These are phyloP conservation scores for Morinoia aosen DNA, from an alignment of 2,888 invertebrate genomes.

Conservation along the genomic window DNA sequence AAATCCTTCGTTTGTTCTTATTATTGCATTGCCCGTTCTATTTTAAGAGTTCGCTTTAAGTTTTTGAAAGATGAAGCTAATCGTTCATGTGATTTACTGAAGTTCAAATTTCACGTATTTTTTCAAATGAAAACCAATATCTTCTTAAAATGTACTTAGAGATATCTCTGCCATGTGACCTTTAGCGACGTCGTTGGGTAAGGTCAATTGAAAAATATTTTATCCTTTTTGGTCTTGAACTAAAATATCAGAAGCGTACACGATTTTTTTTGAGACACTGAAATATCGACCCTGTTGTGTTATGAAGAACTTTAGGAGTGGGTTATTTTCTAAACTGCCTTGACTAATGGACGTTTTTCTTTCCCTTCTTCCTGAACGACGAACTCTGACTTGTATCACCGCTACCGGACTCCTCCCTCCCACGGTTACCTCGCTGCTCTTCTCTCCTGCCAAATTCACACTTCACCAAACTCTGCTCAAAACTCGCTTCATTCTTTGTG, in stretches of 20 bases:
- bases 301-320: not conserved
- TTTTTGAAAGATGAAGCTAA: conserved; percentile 40
- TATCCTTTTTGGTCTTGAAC: not conserved
- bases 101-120: not conserved
- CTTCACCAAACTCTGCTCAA: not conserved
- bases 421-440: too few species aligned
- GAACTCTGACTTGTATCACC: conserved; percentile 28
- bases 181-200: not conserved
- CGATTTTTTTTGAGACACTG: not conserved
- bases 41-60: not conserved
- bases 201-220: not conserved
- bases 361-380: conserved; percentile 61
- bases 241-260: not conserved
- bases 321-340: not conserved
- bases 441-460: conserved; percentile 1
- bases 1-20: not conserved
- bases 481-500: not conserved
- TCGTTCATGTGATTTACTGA: conserved; percentile 46
- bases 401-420: not conserved
- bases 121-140: not conserved
- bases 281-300: not conserved
- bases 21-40: not conserved
- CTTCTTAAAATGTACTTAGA: not conserved
- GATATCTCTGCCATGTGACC: not conserved
- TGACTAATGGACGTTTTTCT: conserved; percentile 57